phyloP scores from a whole-genome alignment of 2,113 vertebrate species.

The Pogonocichla stellata region DNA sequence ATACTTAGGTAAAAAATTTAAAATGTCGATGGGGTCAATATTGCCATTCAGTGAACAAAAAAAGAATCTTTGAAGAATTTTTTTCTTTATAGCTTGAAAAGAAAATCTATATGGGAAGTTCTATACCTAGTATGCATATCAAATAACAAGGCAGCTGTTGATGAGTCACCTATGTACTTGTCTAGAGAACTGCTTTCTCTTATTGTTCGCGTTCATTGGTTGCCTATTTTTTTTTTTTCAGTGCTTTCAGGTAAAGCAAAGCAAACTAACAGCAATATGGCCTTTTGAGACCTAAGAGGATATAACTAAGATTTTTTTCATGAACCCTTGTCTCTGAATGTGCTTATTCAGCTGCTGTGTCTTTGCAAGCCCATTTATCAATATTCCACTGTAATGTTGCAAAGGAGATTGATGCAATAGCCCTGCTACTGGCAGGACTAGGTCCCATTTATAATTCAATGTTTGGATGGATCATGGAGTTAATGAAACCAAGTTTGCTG shows the following conservation, averaged over 20 bases:
- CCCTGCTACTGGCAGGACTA: background rate
- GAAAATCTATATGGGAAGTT: background rate
- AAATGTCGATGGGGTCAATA: background rate
- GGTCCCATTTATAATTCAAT: background rate
- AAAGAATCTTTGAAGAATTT: background rate
- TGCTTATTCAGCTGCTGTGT: slow-evolving; percentile 22
- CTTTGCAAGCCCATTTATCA: background rate
- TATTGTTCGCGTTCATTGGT: background rate
- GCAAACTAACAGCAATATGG: background rate
- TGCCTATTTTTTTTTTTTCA: background rate
- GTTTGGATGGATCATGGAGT: background rate
- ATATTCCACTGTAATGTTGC: background rate
- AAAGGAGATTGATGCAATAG: background rate
- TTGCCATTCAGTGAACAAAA: background rate
- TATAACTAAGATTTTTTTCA: background rate
- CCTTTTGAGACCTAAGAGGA: background rate
- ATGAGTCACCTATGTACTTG: background rate
- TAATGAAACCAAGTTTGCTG: background rate
- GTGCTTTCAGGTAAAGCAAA: background rate
- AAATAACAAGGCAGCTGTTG: background rate
- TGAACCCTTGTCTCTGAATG: background rate
- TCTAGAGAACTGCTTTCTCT: background rate
- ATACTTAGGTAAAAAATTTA: background rate
- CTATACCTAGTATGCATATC: background rate
- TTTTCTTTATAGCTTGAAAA: background rate